Base-by-base conservation (phyloP, 2,113 vertebrate species). In the Athene noctua region DNA sequence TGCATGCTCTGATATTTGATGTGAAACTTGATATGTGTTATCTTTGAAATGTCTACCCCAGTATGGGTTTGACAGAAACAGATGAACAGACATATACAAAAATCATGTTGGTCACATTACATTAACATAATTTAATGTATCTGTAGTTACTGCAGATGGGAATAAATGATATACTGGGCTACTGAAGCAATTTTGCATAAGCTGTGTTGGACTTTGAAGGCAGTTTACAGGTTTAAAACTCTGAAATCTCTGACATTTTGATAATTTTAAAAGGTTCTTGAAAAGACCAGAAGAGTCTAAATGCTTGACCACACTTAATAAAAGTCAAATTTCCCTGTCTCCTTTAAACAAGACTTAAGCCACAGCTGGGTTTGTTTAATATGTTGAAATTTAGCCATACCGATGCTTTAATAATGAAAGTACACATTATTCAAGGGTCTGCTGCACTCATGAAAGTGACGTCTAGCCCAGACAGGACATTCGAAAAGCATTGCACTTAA, bases 271-370 rank as follows among this genome's bases (percentile, higher is more conserved):
- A 79, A 71, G 3, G 32, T 34, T 92, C 30, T 91, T 38, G 19
- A 86, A 70, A 90, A 91, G 88, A 88, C 18, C 12, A n/a, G 18
- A 63, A 78, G 58, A 88, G 22, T 88, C 42, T 93, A 90, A 93
- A 66, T 30, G 9, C 52, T 87, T 94, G 83, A 86, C 12, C 15
- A 89, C 42, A 88, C 14, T 89, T 92, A 85, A 91, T 86, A 70
- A 92, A 95, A 94, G 26, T 93, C 21, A 87, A 38, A 11, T 61
- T 89, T 94, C 22, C 51, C 49, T 70, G 22, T 49, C 23, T 94
- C 20, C 16, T 81, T 86, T 65, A 86, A 49, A 59, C 91, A 94
- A 90, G 40, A 65, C 34, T 94, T 86, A 77, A 86, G 21, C 27
- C 42, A 74, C 30, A 57, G 22, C 73, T 88, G 17, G 11, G 91